Evolutionary conservation across 2,113 vertebrate genomes (phyloP).

Genomic region (Anseranas semipalmata): DNA sequence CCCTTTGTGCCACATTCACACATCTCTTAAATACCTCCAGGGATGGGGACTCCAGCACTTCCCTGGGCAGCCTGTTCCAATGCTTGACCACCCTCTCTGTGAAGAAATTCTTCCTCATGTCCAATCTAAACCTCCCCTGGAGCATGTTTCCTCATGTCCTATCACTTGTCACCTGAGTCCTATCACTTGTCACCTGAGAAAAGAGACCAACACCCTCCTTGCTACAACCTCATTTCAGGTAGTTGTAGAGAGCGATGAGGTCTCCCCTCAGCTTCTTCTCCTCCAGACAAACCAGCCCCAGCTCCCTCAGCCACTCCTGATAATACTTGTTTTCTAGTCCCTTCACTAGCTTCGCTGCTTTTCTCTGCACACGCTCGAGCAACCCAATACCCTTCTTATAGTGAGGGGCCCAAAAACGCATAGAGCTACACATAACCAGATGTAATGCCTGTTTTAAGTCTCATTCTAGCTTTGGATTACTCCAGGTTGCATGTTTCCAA

Average conservation of each 20-base stretch:
- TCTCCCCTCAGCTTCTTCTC: not conserved
- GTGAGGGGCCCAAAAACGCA: not conserved
- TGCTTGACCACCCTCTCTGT: not conserved
- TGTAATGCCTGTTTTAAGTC: not conserved
- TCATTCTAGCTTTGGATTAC: not conserved
- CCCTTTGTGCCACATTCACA: not conserved
- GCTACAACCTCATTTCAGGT: not conserved
- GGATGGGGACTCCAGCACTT: not conserved
- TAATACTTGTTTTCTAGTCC: not conserved
- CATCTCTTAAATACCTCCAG: not conserved
- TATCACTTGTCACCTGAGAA: too few species aligned
- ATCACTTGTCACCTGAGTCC: not conserved
- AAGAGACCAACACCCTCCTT: not conserved
- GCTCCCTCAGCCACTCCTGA: not conserved
- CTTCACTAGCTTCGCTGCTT: not conserved
- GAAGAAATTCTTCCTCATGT: not conserved
- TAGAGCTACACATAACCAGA: not conserved
- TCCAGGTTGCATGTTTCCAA: not conserved
- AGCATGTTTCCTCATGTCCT: too few species aligned
- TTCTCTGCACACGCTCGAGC: not conserved
- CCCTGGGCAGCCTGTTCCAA: not conserved
- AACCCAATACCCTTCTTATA: not conserved
- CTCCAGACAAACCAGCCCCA: not conserved
- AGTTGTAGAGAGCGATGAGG: not conserved
- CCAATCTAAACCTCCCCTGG: not conserved